A percentile compares a stretch with the other conserved stretches of the same genome.
phyloP scores from a whole-genome alignment of 2,113 vertebrate species.

The Microcebus jonahi region DNA sequence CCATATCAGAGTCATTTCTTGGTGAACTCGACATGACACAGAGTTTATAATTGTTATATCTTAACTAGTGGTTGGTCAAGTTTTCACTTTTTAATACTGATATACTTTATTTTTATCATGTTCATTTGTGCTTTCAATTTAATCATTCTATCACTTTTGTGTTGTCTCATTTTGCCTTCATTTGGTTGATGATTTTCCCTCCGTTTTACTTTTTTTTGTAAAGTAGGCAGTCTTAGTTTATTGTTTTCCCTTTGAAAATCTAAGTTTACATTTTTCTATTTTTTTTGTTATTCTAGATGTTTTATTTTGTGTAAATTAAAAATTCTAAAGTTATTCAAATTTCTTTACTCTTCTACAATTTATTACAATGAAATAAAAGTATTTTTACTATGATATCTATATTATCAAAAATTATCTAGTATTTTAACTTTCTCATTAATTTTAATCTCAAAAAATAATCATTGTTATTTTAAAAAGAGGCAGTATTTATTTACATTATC shows the following conservation, averaged over 20 bases:
- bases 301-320: neutral
- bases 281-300: neutral
- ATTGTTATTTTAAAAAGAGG: neutral
- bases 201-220: neutral
- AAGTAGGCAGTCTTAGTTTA: neutral
- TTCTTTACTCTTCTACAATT: neutral
- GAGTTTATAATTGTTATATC: neutral
- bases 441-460: neutral
- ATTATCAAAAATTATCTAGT: neutral
- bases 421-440: constrained; percentile 1
- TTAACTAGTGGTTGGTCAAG: neutral
- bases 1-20: neutral
- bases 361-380: neutral
- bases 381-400: neutral
- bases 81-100: neutral
- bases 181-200: neutral
- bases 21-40: neutral
- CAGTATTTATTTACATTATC: neutral
- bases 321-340: neutral
- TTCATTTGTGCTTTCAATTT: neutral
- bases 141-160: neutral
- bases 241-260: neutral
- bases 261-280: neutral
- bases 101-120: neutral
- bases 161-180: neutral